These are phyloP conservation scores for Gambelia wislizenii DNA, from an alignment of 2,797 vertebrate species.

Conservation along the genomic window DNA sequence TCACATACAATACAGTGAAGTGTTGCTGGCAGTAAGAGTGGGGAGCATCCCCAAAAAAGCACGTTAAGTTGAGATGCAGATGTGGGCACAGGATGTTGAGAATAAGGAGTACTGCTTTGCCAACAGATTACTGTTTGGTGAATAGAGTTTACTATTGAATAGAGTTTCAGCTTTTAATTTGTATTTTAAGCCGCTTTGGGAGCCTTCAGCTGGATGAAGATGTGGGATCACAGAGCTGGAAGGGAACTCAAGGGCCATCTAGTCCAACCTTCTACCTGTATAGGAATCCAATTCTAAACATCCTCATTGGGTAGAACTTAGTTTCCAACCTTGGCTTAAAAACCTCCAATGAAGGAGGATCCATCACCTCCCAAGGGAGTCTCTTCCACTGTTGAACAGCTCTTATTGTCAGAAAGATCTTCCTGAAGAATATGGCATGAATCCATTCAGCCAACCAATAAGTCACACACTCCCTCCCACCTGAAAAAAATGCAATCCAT, in stretches of 20 bases:
- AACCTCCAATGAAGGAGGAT: too few relatives aligned
- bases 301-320: too few relatives aligned
- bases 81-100: not conserved
- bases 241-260: too few relatives aligned
- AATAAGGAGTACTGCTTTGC: not conserved
- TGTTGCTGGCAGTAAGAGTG: too few relatives aligned
- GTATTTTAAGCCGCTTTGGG: not conserved
- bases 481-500: not conserved
- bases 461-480: not conserved
- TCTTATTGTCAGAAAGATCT: not conserved
- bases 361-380: not conserved
- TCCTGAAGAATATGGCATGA: not conserved
- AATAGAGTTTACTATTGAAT: not conserved
- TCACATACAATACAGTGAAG: not conserved
- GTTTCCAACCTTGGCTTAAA: too few relatives aligned
- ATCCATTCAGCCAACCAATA: not conserved
- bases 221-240: too few relatives aligned
- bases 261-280: too few relatives aligned
- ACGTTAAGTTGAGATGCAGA: not conserved
- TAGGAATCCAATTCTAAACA: too few relatives aligned
- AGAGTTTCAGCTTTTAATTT: not conserved
- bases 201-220: not conserved
- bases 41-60: not conserved
- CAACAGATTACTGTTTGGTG: not conserved
- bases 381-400: not conserved